phyloP scores from a whole-genome alignment of 2,888 invertebrate species.

The Acleris sparsana region DNA sequence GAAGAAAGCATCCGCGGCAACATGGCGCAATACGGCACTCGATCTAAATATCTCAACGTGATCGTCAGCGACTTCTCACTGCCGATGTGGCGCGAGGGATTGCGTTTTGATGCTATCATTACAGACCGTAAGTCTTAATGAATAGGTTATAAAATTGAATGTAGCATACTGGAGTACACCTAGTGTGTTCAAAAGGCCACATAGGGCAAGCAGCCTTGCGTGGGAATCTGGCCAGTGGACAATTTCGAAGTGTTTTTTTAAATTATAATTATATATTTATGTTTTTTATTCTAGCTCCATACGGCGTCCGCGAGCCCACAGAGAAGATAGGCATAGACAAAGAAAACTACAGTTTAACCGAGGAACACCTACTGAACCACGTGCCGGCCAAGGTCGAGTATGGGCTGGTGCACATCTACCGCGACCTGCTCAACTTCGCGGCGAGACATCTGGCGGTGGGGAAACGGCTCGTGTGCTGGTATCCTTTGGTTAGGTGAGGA shows the following conservation, averaged over 20 bases:
- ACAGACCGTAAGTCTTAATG: conserved; percentile 92
- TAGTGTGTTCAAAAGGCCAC: not conserved
- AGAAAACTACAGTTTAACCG: conserved; percentile 85
- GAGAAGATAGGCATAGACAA: conserved; percentile 91
- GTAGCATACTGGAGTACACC: not conserved
- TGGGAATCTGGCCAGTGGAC: too few species aligned
- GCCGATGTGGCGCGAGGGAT: conserved; percentile 88
- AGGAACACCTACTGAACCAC: conserved; percentile 87
- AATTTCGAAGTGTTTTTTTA: too few species aligned
- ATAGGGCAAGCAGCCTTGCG: too few species aligned
- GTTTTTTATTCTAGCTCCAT: conserved; percentile 88
- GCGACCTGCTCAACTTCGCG: conserved; percentile 93
- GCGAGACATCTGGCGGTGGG: conserved; percentile 89
- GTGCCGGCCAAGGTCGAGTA: conserved; percentile 94
- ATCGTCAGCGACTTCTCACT: conserved; percentile 96
- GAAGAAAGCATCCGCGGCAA: conserved; percentile 96
- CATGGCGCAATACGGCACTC: conserved; percentile 93
- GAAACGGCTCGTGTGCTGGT: conserved; percentile 96
- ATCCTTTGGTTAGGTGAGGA: conserved; percentile 91
- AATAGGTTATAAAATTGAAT: not conserved
- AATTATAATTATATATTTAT: too few species aligned
- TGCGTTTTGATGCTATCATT: conserved; percentile 94
- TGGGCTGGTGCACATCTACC: conserved; percentile 90
- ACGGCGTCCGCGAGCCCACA: conserved; percentile 97
- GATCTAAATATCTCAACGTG: conserved; percentile 91